Evolutionary conservation across 2,797 vertebrate genomes (phyloP), one percentile per base, ranked within the genome.

Genomic region (Tinamus major): DNA sequence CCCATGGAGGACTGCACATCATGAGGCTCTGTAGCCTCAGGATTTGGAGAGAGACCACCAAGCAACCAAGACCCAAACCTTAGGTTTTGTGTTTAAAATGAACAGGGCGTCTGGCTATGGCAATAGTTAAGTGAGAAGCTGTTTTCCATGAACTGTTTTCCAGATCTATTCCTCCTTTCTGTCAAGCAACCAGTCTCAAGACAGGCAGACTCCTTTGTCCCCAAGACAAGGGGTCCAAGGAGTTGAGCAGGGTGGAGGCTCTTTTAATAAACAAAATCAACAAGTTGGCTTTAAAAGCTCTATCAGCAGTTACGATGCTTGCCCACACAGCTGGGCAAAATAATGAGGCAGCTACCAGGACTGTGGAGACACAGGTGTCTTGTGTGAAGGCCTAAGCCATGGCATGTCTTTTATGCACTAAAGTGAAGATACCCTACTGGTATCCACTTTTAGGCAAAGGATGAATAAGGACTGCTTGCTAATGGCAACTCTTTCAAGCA

Each of bases 381-480:
- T 67, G 26, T 4, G 21, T 33, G 49, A 12, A 15, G 51, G n/a
- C 29, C 51, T 51, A 72, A 82, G 67, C 0, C 0, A 10, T 26
- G 53, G 18, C 58, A 27, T 0, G 1, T n/a, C 0, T 0, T 10
- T 48, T 42, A 7, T 2, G 10, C 14, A 4, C 6, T 72, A 55
- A 53, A 65, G 41, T n/a, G 68, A 29, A 75, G 62, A 13, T 9
- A 42, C 27, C 53, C 37, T 58, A 31, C 37, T 62, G 58, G 27
- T 21, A 49, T 14, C 39, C 67, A 35, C 37, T 48, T 79, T 29
- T 51, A 64, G 63, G 26, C 65, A 11, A 67, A 42, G 31, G 23
- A 35, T 33, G 26, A 64, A 27, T 4, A 31, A 33, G 23, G 72
- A 24, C 26, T 0, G 1, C 5, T 41, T 80, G 42, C 21, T 72